These are phyloP conservation scores for Gopherus evgoodei DNA, from an alignment of 2,113 vertebrate genomes.

Conservation along the genomic window DNA sequence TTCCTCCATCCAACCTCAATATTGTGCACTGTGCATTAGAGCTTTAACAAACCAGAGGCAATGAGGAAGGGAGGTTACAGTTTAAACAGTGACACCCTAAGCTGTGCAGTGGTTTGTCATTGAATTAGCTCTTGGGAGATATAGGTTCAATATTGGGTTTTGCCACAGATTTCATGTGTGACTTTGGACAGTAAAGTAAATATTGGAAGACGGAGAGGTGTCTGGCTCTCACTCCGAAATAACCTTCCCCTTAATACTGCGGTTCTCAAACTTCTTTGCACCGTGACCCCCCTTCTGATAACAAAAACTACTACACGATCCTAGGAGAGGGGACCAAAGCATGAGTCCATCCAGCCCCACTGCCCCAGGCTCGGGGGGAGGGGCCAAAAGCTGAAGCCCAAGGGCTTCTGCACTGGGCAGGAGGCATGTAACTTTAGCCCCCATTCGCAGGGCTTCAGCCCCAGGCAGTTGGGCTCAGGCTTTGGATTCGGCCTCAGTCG, in stretches of 20 bases:
- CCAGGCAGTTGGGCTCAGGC: too few relatives aligned
- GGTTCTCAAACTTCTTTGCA: too few relatives aligned
- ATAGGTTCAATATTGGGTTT: conserved; percentile 1
- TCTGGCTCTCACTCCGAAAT: neutral
- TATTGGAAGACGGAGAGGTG: neutral
- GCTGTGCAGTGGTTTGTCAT: neutral
- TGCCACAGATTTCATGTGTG: neutral
- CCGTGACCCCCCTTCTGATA: too few relatives aligned
- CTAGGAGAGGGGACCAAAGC: too few relatives aligned
- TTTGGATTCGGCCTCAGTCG: too few relatives aligned
- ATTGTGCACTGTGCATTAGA: neutral
- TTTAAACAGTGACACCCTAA: neutral
- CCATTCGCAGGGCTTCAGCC: too few relatives aligned
- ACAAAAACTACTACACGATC: too few relatives aligned
- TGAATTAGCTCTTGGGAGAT: neutral
- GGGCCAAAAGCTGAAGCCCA: too few relatives aligned
- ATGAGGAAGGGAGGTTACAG: neutral
- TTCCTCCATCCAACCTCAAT: neutral
- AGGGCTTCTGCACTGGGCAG: too few relatives aligned
- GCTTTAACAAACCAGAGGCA: neutral
- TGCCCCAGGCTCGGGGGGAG: too few relatives aligned
- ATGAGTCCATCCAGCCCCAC: too few relatives aligned
- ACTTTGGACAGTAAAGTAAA: neutral
- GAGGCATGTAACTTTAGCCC: too few relatives aligned
- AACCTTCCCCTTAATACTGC: neutral